These are phyloP conservation scores for Meiosimyza platycephala DNA, from an alignment of 2,888 invertebrate genomes.

Conservation along the genomic window DNA sequence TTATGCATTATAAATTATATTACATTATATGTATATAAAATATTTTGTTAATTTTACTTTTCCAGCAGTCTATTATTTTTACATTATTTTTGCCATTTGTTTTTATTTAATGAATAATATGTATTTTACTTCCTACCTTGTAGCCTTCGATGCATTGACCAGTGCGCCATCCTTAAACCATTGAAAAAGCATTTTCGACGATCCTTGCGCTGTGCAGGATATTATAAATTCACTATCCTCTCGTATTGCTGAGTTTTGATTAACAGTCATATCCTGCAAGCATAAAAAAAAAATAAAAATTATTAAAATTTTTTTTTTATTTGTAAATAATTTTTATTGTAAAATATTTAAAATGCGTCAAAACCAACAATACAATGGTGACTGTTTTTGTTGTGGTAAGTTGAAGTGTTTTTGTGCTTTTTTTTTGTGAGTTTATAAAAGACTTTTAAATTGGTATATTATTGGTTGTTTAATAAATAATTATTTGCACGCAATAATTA, in stretches of 20 bases:
- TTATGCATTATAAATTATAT: no score
- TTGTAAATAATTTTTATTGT: background rate
- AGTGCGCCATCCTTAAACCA: conserved; percentile 86
- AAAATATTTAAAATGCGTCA: background rate
- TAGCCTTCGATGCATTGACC: conserved; percentile 80
- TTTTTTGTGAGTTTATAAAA: conserved; percentile 2
- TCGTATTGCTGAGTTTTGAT: conserved; percentile 70
- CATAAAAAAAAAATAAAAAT: background rate
- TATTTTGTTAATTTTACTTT: no score
- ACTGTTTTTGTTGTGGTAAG: background rate
- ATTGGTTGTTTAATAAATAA: conserved; percentile 58
- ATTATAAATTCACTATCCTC: conserved; percentile 82
- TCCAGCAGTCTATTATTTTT: background rate
- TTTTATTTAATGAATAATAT: conserved; percentile 7
- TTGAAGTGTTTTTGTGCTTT: background rate
- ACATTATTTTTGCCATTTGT: background rate
- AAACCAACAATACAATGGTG: background rate
- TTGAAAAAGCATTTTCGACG: conserved; percentile 78
- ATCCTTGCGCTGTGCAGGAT: conserved; percentile 82
- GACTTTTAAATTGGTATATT: conserved; percentile 34
- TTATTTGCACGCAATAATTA: conserved; percentile 44
- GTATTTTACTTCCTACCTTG: conserved; percentile 70
- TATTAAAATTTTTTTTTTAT: background rate
- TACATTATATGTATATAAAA: no score
- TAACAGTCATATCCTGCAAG: conserved; percentile 69